Percentiles rank a stretch among this genome's conserved stretches.
These are phyloP conservation scores for Platycnemis pennipes DNA, from an alignment of 2,888 invertebrate species.

Conservation along the genomic window DNA sequence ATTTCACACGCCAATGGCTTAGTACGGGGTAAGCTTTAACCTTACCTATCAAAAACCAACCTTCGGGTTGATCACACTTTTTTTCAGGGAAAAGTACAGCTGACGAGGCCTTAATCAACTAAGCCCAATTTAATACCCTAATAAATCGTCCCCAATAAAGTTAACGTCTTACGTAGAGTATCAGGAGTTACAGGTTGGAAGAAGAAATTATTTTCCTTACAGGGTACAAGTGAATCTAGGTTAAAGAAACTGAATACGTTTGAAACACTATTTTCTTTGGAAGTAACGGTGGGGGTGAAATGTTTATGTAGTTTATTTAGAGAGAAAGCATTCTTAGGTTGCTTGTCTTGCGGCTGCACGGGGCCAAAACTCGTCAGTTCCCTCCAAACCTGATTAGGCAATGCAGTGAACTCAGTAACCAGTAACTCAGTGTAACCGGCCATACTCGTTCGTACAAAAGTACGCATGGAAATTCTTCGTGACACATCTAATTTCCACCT, in stretches of 20 bases:
- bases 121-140: too few relatives aligned
- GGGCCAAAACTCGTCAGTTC: not conserved
- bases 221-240: too few relatives aligned
- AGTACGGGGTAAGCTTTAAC: too few relatives aligned
- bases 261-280: not conserved
- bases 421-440: not conserved
- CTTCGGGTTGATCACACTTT: too few relatives aligned
- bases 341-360: not conserved
- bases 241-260: not conserved
- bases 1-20: too few relatives aligned
- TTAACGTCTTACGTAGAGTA: too few relatives aligned
- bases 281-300: not conserved
- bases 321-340: not conserved
- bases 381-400: not conserved
- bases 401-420: not conserved
- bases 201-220: too few relatives aligned
- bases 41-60: too few relatives aligned
- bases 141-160: too few relatives aligned
- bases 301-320: not conserved
- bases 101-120: too few relatives aligned
- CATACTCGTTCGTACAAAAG: not conserved
- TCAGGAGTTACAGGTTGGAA: too few relatives aligned
- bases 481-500: not conserved
- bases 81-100: too few relatives aligned
- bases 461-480: not conserved